Evolutionary conservation across 2,797 vertebrate species (phyloP), one percentile per base, ranked within the genome.

Genomic region (Salmo trutta): DNA sequence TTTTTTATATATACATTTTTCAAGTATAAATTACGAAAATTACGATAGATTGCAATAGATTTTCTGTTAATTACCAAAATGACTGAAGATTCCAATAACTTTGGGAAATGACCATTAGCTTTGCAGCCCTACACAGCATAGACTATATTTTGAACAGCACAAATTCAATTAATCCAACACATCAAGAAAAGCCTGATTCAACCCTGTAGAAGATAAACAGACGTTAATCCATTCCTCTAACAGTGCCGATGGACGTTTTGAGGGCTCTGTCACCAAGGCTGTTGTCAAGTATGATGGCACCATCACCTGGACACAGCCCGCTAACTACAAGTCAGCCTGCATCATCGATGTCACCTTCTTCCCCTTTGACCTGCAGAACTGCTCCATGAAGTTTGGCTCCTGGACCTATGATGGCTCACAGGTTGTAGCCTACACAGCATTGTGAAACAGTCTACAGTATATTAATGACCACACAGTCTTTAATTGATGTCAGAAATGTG

Each of bases 241-340:
- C 87, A 99, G 98, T 85, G 95, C 98, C 83, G 97, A 99, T 81
- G 97, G 98, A 1, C 95, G 95, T 81, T 99, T 99, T 79, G 97
- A 98, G 87, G 97, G 96, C 31, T 95, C 97, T 0, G 90, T 96
- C 77, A 99, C 97, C 53, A 95, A 95, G 88, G 92, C 93, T 2
- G 92, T 95, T 51, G 94, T 95, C n/a, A 94, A 88, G 78, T 91
- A 93, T 75, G 92, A 95, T 73, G 94, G 94, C 19, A 95, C 93
- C 27, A 92, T 95, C 83, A 80, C 83, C 24, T 95, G 95, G 94
- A 95, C 92, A 0, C 92, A 94, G n/a, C 94, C 95, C n/a, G 94
- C 94, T 74, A 95, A 93, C 87, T 95, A 94, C 85, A 95, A 95
- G 86, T 95, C 94, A 47, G 89, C 94, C 83, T 95, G 94, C 87